Percentiles rank a stretch among this genome's conserved stretches.
Conservation (phyloP, 2,888 invertebrate species). For the Colletes collaris region DNA sequence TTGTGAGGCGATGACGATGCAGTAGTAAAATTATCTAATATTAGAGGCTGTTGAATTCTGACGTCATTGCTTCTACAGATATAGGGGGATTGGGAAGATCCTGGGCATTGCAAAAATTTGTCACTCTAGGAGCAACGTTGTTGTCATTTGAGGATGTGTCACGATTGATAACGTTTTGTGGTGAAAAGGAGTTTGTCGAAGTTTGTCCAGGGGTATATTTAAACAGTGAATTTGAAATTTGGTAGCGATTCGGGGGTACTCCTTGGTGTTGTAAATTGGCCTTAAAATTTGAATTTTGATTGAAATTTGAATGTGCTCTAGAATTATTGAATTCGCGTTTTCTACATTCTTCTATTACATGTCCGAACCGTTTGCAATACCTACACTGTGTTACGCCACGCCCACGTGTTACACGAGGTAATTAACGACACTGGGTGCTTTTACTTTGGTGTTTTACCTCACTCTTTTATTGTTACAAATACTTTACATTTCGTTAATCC, state of each 20-base stretch:
- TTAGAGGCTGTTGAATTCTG: no score
- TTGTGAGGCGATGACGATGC: not conserved
- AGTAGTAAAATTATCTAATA: not conserved
- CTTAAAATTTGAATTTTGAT: not conserved
- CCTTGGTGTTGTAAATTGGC: not conserved
- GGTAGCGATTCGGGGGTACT: not conserved
- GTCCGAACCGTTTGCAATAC: not conserved
- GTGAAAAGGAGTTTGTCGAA: not conserved
- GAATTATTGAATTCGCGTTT: slow-evolving; percentile 5
- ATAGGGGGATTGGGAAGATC: no score
- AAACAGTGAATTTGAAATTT: not conserved
- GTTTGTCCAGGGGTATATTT: not conserved
- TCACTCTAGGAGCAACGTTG: not conserved
- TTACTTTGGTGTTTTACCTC: no score
- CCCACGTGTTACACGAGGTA: no score
- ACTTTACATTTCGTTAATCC: no score
- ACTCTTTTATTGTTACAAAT: no score
- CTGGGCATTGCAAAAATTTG: not conserved
- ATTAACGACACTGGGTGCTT: no score
- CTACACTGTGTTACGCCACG: no score
- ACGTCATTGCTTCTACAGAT: no score
- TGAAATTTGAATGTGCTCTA: not conserved
- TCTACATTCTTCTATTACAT: not conserved
- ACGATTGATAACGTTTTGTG: not conserved
- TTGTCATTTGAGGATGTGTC: no score